Evolutionary conservation across 2,113 vertebrate genomes (phyloP).

Genomic region (Melanotaenia duboulayi): DNA sequence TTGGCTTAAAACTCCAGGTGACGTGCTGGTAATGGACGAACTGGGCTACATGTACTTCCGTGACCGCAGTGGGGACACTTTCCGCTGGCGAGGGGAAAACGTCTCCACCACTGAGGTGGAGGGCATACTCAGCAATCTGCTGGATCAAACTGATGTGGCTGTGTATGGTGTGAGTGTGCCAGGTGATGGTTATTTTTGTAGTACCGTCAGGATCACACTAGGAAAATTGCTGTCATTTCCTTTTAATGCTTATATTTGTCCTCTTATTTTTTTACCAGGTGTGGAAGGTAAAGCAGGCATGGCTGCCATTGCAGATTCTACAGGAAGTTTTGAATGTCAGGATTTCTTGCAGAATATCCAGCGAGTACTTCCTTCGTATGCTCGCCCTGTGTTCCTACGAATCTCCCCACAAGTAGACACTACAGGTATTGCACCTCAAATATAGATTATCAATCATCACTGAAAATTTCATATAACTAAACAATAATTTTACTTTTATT

Average conservation of each 20-base stretch:
- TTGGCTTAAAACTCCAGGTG: slow-evolving; percentile 75
- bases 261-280: slow-evolving; percentile 73
- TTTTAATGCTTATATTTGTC: slow-evolving; percentile 1
- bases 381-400: slow-evolving; percentile 90
- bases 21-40: slow-evolving; percentile 93
- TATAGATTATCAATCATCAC: neutral
- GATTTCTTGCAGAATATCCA: slow-evolving; percentile 85
- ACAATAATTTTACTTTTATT: neutral
- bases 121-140: slow-evolving; percentile 85
- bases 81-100: slow-evolving; percentile 93
- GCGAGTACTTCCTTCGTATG: slow-evolving; percentile 87
- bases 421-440: slow-evolving; percentile 79
- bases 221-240: neutral
- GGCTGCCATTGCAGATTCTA: slow-evolving; percentile 88
- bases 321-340: slow-evolving; percentile 81
- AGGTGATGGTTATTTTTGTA: slow-evolving; percentile 73
- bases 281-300: slow-evolving; percentile 94
- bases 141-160: slow-evolving; percentile 89
- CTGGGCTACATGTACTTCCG: slow-evolving; percentile 94
- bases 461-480: neutral
- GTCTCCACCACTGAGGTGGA: slow-evolving; percentile 94
- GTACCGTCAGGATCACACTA: neutral
- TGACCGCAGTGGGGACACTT: slow-evolving; percentile 91
- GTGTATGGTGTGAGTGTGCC: slow-evolving; percentile 89
- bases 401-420: slow-evolving; percentile 90